Conservation (phyloP, 2,888 invertebrate genomes). For the Metallyticus violacea region DNA sequence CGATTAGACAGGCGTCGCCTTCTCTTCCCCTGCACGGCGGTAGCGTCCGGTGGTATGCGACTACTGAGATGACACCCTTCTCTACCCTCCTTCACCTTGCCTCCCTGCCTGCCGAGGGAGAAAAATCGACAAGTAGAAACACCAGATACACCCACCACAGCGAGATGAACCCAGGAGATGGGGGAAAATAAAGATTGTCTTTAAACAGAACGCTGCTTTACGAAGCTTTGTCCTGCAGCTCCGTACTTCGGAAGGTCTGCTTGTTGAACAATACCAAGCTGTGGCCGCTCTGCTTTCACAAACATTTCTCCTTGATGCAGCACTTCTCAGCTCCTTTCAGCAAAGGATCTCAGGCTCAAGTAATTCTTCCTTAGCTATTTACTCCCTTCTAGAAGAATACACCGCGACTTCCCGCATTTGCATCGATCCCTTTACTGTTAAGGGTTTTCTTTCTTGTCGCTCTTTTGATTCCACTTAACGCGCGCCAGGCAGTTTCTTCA, state of each 20-base stretch:
- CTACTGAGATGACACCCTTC: constrained; percentile 13
- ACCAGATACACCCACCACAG: constrained; percentile 2
- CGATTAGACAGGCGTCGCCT: constrained; percentile 53
- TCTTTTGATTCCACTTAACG: not conserved
- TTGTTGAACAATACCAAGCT: too few species aligned
- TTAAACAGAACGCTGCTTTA: not conserved
- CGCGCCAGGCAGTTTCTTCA: too few species aligned
- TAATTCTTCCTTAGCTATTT: too few species aligned
- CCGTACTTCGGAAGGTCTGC: not conserved
- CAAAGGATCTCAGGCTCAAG: not conserved
- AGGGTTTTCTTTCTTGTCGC: not conserved
- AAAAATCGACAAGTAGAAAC: constrained; percentile 19
- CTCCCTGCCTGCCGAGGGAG: not conserved
- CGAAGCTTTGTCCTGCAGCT: not conserved
- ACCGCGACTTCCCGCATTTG: not conserved
- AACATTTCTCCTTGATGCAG: not conserved
- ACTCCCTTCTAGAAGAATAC: not conserved
- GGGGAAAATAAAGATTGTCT: not conserved
- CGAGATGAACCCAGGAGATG: not conserved
- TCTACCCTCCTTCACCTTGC: not conserved
- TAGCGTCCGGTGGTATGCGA: constrained; percentile 20
- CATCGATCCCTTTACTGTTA: not conserved
- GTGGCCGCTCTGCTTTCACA: not conserved
- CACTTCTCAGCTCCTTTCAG: too few species aligned
- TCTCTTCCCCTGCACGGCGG: constrained; percentile 10